Base-by-base conservation (phyloP, 2,888 invertebrate genomes). In the Stenichneumon culpator region DNA sequence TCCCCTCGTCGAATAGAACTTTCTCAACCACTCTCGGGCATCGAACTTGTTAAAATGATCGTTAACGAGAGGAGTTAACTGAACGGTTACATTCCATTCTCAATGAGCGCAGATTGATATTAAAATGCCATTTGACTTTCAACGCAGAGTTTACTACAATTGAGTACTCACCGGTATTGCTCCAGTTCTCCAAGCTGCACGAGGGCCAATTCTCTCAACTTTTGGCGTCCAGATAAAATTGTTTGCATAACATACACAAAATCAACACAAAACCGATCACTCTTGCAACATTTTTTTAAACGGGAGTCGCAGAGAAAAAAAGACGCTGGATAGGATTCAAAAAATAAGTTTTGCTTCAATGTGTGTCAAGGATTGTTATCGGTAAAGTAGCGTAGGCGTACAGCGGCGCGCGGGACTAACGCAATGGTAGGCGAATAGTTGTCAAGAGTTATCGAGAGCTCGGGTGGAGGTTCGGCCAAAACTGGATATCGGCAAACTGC, bases 1-100 rank as follows among this genome's bases (percentile, higher is more conserved):
- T 36, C 50, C 74, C 44, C 39, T 2, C 9, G 74, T 54, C 60
- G 77, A 44, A 79, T 77, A 79, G 57, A 84, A 79, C 81, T 82
- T 75, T 72, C 52, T 82, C 73, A 65, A 69, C 70, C 70, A 25
- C 75, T 74, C 67, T 14, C 52, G 74, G 74, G 7, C 60, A 68
- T 74, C 52, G 60, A 84, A 79, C 84, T 84, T 73, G 81, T 82
- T 65, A 77, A 82, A 86, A 84, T 75, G 68, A 82, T 81, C 54
- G 60, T 75, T 82, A 82, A 82, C 75, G 72, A 82, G 52, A 47
- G 52, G 50, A 78, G 73, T 63, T 67, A 50, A 50, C 36, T 5
- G 54, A 57, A 63, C 47, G 77, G 19, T 65, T 65, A 50, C 47
- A n/a, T 25, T 28, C 22, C 36, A 54, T 47, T 80, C 54, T 39